Percentiles rank a stretch among this genome's conserved stretches.
Evolutionary conservation across 2,888 invertebrate species (phyloP).

Genomic region (Cantharis flavilabris): DNA sequence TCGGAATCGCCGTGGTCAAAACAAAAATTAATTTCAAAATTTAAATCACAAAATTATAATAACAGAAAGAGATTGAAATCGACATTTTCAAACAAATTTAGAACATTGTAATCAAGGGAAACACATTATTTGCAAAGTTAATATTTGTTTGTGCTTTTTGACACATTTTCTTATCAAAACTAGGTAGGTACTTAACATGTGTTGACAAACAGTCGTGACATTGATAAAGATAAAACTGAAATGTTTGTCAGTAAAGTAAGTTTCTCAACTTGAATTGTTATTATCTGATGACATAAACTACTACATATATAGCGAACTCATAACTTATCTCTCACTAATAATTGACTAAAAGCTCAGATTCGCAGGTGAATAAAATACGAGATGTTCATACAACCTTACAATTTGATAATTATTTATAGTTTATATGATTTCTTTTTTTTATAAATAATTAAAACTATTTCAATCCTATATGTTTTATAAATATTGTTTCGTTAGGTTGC

Average conservation of each 20-base stretch:
- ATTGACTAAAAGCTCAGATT: not conserved
- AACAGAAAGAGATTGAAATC: not conserved
- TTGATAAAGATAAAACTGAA: constrained; percentile 18
- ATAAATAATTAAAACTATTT: not conserved
- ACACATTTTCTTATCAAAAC: constrained; percentile 8
- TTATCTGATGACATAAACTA: constrained; percentile 12
- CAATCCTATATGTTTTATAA: too few species aligned
- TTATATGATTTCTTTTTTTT: not conserved
- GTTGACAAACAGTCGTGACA: constrained; percentile 11
- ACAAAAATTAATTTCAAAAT: not conserved
- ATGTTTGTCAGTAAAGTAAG: constrained; percentile 14
- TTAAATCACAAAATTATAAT: not conserved
- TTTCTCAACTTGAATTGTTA: constrained; percentile 13
- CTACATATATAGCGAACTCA: not conserved
- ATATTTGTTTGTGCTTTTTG: constrained; percentile 7
- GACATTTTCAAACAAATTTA: not conserved
- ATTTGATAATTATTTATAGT: not conserved
- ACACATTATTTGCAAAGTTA: not conserved
- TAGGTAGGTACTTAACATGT: not conserved
- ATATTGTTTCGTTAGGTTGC: too few species aligned
- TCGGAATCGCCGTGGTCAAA: not conserved
- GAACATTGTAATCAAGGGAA: not conserved
- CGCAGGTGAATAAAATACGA: not conserved
- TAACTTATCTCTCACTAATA: not conserved
- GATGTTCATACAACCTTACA: not conserved